These are phyloP conservation scores for Gymnodraco acuticeps DNA, from an alignment of 2,797 vertebrate genomes.

Conservation along the genomic window DNA sequence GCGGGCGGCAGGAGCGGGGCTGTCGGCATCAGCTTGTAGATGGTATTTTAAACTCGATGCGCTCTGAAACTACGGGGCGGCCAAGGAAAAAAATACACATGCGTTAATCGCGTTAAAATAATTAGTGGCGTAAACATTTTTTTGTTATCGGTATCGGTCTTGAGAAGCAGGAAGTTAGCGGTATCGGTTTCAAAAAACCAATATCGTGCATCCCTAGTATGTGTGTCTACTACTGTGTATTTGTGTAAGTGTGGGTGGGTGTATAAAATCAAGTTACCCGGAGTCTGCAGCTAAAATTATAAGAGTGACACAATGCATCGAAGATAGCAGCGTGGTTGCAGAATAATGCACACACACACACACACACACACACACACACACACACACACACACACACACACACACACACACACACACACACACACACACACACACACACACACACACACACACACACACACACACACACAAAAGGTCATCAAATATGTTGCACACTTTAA, in stretches of 20 bases:
- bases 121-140: no score
- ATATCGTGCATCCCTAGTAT: no score
- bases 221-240: slow-evolving; percentile 40
- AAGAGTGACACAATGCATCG: slow-evolving; percentile 63
- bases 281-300: slow-evolving; percentile 70
- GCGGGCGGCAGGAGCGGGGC: no score
- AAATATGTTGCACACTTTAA: slow-evolving; percentile 42
- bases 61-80: no score
- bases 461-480: slow-evolving; percentile 4
- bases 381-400: not conserved
- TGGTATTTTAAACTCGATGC: no score
- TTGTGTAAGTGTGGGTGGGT: slow-evolving; percentile 57
- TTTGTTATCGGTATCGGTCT: no score
- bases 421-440: no score
- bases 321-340: slow-evolving; percentile 49
- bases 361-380: slow-evolving; percentile 2
- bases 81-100: no score
- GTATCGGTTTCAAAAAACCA: no score
- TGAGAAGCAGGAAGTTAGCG: no score
- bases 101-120: no score
- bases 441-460: not conserved
- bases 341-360: slow-evolving; percentile 2
- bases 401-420: not conserved
- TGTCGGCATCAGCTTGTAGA: no score
- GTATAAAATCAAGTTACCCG: slow-evolving; percentile 67